Evolutionary conservation across 2,888 invertebrate species (phyloP).

Genomic region (Drosophila macrospina): DNA sequence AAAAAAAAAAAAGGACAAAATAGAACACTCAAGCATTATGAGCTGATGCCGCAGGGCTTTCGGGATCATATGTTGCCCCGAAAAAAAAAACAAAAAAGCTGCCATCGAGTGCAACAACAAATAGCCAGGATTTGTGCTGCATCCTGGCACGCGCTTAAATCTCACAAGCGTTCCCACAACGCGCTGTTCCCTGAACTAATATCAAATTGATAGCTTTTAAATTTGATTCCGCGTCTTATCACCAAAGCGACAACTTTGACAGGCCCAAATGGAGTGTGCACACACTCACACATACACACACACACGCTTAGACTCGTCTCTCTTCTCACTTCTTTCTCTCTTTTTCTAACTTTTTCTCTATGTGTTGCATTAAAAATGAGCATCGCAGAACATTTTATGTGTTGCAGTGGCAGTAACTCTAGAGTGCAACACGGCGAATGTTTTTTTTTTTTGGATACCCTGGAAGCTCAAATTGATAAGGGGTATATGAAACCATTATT

Average conservation of each 20-base stretch:
- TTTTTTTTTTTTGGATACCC: slow-evolving; percentile 45
- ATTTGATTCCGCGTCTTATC: slow-evolving; percentile 83
- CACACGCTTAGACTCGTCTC: not conserved
- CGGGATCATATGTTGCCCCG: slow-evolving; percentile 37
- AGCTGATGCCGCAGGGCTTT: slow-evolving; percentile 42
- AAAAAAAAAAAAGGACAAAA: slow-evolving; percentile 20
- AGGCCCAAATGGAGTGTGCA: slow-evolving; percentile 61
- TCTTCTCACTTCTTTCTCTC: not conserved
- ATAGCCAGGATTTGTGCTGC: slow-evolving; percentile 37
- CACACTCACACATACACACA: slow-evolving; percentile 12
- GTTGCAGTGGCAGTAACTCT: slow-evolving; percentile 47
- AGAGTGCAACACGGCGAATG: slow-evolving; percentile 51
- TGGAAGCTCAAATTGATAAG: not conserved
- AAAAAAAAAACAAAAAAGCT: slow-evolving; percentile 20
- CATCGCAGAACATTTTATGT: slow-evolving; percentile 66
- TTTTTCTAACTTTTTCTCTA: slow-evolving; percentile 16
- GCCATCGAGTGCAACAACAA: slow-evolving; percentile 13
- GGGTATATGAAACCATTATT: not conserved
- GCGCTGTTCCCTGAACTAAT: slow-evolving; percentile 69
- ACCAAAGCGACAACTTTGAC: slow-evolving; percentile 61
- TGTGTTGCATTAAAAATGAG: slow-evolving; percentile 79
- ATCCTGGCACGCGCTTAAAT: slow-evolving; percentile 60
- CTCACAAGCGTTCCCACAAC: slow-evolving; percentile 48
- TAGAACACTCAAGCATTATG: slow-evolving; percentile 44
- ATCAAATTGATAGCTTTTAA: slow-evolving; percentile 83